Conservation (phyloP, 1,140 invertebrate species). For the Aphelenchoides besseyi region DNA sequence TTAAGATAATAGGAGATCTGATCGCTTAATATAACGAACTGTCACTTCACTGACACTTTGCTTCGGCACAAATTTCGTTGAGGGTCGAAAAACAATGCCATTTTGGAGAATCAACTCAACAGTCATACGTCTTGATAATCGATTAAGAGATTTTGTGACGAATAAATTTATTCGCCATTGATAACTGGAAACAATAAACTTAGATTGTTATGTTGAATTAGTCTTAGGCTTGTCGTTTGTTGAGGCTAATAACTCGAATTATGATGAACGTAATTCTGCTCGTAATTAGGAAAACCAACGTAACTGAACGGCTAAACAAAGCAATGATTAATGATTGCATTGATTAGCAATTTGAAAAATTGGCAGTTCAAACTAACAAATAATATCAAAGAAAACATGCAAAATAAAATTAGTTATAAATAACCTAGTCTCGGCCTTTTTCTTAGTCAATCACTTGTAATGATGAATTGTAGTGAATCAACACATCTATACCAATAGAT, state of each 20-base stretch:
- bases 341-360: neutral
- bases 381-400: neutral
- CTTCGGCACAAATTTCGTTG: neutral
- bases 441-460: neutral
- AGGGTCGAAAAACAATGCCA: neutral
- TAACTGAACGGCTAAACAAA: neutral
- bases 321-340: too few species aligned
- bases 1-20: neutral
- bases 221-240: neutral
- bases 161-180: neutral
- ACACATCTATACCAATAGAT: too few species aligned
- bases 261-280: neutral
- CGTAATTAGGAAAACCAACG: neutral
- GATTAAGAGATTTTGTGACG: neutral
- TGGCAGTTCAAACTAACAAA: neutral
- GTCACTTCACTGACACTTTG: neutral
- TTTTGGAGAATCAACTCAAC: slow-evolving; percentile 13
- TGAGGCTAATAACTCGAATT: neutral
- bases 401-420: neutral
- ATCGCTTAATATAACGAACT: neutral
- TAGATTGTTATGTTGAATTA: neutral
- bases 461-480: neutral
- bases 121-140: neutral
- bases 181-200: neutral
- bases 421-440: neutral